Evolutionary conservation across 2,797 vertebrate species (phyloP).

Genomic region (Microctenopoma stevenorrisi): DNA sequence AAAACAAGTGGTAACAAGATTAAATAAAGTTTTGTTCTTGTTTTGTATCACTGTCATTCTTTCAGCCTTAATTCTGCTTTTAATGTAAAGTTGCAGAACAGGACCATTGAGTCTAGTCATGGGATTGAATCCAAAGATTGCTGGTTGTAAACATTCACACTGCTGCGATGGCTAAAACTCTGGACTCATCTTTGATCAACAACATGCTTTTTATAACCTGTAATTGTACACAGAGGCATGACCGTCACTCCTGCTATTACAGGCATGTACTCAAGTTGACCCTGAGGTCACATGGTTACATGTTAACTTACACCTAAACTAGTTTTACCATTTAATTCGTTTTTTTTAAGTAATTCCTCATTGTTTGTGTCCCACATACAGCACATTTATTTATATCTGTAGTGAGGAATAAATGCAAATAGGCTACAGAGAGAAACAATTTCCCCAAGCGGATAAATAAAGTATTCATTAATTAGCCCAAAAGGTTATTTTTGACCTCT

Average conservation of each 20-base stretch:
- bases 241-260: neutral
- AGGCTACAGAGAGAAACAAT: too few relatives aligned
- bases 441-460: too few relatives aligned
- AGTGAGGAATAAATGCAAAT: too few relatives aligned
- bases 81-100: neutral
- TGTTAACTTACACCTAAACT: neutral
- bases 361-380: neutral
- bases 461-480: too few relatives aligned
- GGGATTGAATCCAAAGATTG: conserved; percentile 2
- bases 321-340: neutral
- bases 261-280: neutral
- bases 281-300: neutral
- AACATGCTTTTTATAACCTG: conserved; percentile 41
- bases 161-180: neutral
- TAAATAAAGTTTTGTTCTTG: conserved; percentile 84
- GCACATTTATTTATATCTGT: too few relatives aligned
- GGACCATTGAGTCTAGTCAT: conserved; percentile 1
- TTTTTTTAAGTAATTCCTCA: neutral
- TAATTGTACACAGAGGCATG: conserved; percentile 1
- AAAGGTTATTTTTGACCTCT: neutral
- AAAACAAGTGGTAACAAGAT: conserved; percentile 69
- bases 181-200: conserved; percentile 24
- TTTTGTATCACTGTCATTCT: conserved; percentile 74
- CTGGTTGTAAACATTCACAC: neutral
- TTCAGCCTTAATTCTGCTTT: conserved; percentile 8